These are phyloP conservation scores for Autographa gamma DNA, from an alignment of 2,888 invertebrate species.

Conservation along the genomic window DNA sequence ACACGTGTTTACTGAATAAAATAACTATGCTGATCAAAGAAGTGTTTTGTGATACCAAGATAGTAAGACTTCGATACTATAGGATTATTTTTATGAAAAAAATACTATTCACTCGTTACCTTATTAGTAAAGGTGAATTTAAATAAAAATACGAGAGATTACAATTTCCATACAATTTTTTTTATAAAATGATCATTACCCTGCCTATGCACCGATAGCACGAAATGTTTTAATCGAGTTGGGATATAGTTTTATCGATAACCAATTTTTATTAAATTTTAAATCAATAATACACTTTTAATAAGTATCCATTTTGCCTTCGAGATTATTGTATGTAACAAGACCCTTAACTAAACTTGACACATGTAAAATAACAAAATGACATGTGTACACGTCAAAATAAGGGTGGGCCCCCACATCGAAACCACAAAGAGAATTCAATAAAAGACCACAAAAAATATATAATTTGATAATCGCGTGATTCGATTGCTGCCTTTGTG, in stretches of 20 bases:
- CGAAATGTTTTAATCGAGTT: too few species aligned
- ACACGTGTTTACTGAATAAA: neutral
- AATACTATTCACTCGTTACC: too few species aligned
- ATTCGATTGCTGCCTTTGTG: conserved; percentile 79
- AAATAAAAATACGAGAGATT: too few species aligned
- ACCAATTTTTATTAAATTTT: neutral
- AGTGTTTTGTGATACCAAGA: too few species aligned
- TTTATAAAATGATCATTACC: too few species aligned
- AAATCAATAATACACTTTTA: conserved; percentile 8
- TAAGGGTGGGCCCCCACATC: conserved; percentile 50
- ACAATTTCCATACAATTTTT: too few species aligned
- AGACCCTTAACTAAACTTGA: conserved; percentile 35
- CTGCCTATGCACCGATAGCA: too few species aligned
- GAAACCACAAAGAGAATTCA: conserved; percentile 67
- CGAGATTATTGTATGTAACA: conserved; percentile 13
- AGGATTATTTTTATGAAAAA: too few species aligned
- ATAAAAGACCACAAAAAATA: conserved; percentile 60
- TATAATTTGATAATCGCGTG: conserved; percentile 80
- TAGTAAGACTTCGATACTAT: too few species aligned
- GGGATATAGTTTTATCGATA: neutral
- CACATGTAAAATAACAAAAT: conserved; percentile 46
- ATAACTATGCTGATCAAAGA: too few species aligned
- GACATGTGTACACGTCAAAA: conserved; percentile 29
- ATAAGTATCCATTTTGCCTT: conserved; percentile 23
- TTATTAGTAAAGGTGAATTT: too few species aligned